Conservation (phyloP, 2,797 vertebrate genomes). For the Brachyalestes nurse region DNA sequence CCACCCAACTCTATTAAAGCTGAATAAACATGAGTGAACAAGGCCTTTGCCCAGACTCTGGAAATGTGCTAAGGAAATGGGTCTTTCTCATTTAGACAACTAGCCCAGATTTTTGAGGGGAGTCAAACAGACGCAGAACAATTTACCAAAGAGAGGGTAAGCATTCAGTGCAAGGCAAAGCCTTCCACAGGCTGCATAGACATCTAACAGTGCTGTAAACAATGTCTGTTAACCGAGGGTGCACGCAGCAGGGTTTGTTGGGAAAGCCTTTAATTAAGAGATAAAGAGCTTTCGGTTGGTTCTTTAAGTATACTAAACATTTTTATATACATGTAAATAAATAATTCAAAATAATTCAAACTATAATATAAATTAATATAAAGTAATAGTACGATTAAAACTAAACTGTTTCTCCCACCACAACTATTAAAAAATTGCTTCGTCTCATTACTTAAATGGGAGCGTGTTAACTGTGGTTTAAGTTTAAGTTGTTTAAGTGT, state of each 20-base stretch:
- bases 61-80: conserved; percentile 55
- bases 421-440: no score
- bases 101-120: conserved; percentile 43
- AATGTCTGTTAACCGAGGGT: not conserved
- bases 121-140: conserved; percentile 40
- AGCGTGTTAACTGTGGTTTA: no score
- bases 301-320: no score
- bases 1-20: conserved; percentile 68
- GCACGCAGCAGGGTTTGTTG: not conserved
- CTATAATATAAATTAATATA: no score
- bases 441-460: no score
- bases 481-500: not conserved
- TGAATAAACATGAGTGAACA: conserved; percentile 76
- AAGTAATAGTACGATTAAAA: no score
- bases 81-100: conserved; percentile 45
- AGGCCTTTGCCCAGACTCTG: conserved; percentile 53
- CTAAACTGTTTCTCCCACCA: no score
- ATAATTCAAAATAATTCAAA: no score
- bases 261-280: no score
- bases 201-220: not conserved
- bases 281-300: no score
- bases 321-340: no score
- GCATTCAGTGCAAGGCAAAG: conserved; percentile 17
- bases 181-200: not conserved
- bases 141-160: conserved; percentile 37